phyloP scores from a whole-genome alignment of 2,888 invertebrate species.

The Trypoxylon attenuatum region DNA sequence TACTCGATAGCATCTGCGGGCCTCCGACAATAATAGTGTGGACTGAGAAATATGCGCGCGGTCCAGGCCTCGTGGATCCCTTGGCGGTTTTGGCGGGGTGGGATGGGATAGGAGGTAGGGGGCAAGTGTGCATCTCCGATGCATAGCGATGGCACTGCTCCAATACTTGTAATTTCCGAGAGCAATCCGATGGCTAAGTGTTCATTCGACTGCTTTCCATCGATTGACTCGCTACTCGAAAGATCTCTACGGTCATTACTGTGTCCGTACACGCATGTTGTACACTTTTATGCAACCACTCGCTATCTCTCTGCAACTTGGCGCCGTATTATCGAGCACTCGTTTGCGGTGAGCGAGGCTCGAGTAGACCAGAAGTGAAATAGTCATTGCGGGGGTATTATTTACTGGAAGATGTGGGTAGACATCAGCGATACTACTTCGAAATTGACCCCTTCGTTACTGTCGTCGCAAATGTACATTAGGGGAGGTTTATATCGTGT shows the following conservation, averaged over 20 bases:
- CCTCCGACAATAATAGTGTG: conserved; percentile 58
- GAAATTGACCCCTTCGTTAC: too few relatives aligned
- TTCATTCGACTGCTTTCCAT: background rate
- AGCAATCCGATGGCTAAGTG: background rate
- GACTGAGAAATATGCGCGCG: conserved; percentile 60
- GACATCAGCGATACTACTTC: too few relatives aligned
- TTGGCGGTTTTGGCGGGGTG: conserved; percentile 41
- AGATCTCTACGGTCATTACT: background rate
- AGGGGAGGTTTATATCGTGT: too few relatives aligned
- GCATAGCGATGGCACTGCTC: conserved; percentile 26
- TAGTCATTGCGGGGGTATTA: too few relatives aligned
- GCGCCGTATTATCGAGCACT: background rate
- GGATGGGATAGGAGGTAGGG: conserved; percentile 19
- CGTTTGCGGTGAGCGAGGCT: background rate
- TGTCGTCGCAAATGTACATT: too few relatives aligned
- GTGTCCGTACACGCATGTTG: too few relatives aligned
- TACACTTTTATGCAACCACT: too few relatives aligned
- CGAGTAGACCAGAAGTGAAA: background rate
- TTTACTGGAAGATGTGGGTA: too few relatives aligned
- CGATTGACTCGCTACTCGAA: background rate
- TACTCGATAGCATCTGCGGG: conserved; percentile 58
- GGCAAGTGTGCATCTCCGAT: conserved; percentile 16
- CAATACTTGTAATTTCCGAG: background rate
- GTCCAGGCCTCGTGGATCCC: conserved; percentile 40
- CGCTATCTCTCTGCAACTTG: too few relatives aligned